Base-by-base conservation (phyloP, 2,888 invertebrate species). In the Heliconius ethilla region DNA sequence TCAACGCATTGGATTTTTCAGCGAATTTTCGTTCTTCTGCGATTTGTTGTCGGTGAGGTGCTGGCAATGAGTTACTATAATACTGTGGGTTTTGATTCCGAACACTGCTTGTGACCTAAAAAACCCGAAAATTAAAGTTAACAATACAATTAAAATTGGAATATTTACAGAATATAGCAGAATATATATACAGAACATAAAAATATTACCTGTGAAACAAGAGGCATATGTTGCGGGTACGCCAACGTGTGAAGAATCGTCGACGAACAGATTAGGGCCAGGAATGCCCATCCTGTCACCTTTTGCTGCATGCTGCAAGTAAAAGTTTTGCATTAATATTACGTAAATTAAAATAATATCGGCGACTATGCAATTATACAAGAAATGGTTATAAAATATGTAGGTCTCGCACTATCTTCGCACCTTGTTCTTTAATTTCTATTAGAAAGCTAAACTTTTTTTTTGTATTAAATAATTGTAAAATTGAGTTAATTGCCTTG, bases 1-100 rank as follows among this genome's bases (percentile, higher is more conserved):
- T 98, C 86, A 97, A 96, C 25, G 97, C 96, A 88, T 98, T 98
- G 22, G 98, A 97, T 89, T 98, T 98, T 88, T 97, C 98, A 0
- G 97, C 97, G 89, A 97, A 98, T 94, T 98, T 98, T 81, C 98
- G 95, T 80, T 96, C 96, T 84, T 96, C 88, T 84, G 93, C 87
- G 87, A 93, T 80, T 92, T 93, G 86, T 89, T 89, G 89, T 78
- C 87, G 86, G 69, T 88, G 88, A 45, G 87, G 87, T 75, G 85
- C 82, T 65, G 92, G 92, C 81, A 91, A 85, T 29, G 94, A 92
- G 82, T 94, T 93, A 85, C 92, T 94, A 88, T 94, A 94, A 84
- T 94, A 94, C 82, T 93, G 93, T 2, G 92, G 90, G 80, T 91
- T 91, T 82, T 94, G 94, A 85, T 92, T 91, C 83, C 95, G 87